phyloP scores from a whole-genome alignment of 2,113 vertebrate species.

The Callaeas wilsoni region DNA sequence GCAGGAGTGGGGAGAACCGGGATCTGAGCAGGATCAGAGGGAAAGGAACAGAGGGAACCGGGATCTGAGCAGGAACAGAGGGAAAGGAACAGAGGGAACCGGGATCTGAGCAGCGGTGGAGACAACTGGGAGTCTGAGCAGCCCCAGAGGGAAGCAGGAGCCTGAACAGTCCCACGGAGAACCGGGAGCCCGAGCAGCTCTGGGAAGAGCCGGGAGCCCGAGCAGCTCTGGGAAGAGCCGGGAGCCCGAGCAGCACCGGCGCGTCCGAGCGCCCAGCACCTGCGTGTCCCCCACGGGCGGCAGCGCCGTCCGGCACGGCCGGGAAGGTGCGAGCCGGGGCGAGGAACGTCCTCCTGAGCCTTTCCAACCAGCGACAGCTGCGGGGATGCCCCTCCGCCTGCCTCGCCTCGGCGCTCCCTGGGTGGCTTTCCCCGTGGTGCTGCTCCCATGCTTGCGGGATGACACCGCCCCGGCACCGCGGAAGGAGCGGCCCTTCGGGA shows the following conservation, averaged over 20 bases:
- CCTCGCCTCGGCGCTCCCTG: fast-evolving
- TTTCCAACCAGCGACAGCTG: neutral
- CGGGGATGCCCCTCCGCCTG: fast-evolving
- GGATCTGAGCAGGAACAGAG: too few species aligned
- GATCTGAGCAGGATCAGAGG: neutral
- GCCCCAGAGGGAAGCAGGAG: too few species aligned
- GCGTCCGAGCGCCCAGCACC: neutral
- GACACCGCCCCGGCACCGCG: fast-evolving
- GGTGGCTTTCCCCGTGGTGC: neutral
- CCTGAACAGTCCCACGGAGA: too few species aligned
- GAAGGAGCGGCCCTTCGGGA: fast-evolving
- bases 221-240: too few species aligned
- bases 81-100: neutral
- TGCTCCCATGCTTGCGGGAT: fast-evolving
- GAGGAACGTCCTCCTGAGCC: neutral
- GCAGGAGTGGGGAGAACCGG: too few species aligned
- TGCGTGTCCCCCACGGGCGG: fast-evolving
- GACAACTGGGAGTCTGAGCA: too few species aligned
- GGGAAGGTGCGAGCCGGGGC: too few species aligned
- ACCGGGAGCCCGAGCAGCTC: neutral
- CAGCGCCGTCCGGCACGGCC: fast-evolving
- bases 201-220: too few species aligned
- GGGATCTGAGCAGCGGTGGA: neutral
- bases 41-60: too few species aligned
- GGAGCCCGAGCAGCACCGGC: neutral